Base-by-base conservation (phyloP, 2,797 vertebrate species). In the Euthynnus affinis region DNA sequence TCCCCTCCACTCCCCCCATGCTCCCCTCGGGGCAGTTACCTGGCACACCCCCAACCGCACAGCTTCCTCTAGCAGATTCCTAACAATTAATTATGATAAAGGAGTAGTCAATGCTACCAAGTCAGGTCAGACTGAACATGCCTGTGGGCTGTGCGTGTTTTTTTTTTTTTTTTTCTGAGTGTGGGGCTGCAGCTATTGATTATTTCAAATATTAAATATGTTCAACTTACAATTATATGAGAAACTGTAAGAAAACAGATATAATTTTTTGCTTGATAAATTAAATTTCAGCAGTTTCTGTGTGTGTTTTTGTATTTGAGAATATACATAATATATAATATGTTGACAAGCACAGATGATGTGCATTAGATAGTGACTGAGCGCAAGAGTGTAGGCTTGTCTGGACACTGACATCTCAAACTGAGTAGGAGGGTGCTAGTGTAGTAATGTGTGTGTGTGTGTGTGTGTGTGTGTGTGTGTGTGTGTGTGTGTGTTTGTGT, bases 41-140 rank as follows among this genome's bases (percentile, higher is more conserved):
- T 91, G 86, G 78, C 83, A 74, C 70, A 40, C 20, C 78, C 86
- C 74, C 72, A 87, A 82, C 73, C 12, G 75, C 74, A 46, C 55
- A 61, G 78, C 76, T 76, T 46, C 69, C 70, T 72, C 69, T 74
- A 68, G 46, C 83, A 93, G 81, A 78, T 80, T 89, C 90, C 87
- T 93, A 93, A 91, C 83, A 85, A 90, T 93, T 95, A 94, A 95
- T 96, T 95, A 92, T 87, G 78, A 93, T 91, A 88, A 93, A 92
- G 80, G 84, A 88, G 86, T 87, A 89, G 88, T 94, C 91, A 80
- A 85, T 94, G 92, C 87, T 87, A 88, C 87, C 74, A 65, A 82
- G 84, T 89, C 90, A 81, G 86, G 90, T 91, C 90, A 57, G 13
- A 63, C 29, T 20, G 48, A 37, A 29, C 51, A 14, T 42, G 58